Evolutionary conservation across 2,888 invertebrate genomes (phyloP).

Genomic region (Caenorhabditis wallacei): DNA sequence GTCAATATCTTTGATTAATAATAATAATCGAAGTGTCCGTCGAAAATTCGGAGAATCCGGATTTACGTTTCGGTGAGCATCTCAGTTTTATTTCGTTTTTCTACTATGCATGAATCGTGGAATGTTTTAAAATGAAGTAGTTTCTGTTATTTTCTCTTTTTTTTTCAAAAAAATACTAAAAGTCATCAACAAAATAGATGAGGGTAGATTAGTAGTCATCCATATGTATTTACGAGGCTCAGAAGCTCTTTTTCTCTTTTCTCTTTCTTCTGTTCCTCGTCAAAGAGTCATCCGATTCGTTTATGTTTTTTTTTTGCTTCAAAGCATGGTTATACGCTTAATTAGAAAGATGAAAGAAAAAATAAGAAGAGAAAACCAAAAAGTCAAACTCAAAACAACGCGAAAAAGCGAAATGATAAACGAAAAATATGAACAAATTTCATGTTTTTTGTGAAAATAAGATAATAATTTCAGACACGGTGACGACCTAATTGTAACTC

Average conservation of each 20-base stretch:
- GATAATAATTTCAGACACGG: slow-evolving; percentile 89
- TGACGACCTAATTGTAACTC: slow-evolving; percentile 99
- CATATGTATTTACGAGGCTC: slow-evolving; percentile 49
- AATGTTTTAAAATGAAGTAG: slow-evolving; percentile 11
- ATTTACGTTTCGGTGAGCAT: slow-evolving; percentile 62
- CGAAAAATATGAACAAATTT: not conserved
- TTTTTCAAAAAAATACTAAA: slow-evolving; percentile 3
- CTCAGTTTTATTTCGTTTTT: not conserved
- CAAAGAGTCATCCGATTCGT: slow-evolving; percentile 37
- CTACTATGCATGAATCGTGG: not conserved
- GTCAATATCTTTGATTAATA: slow-evolving; percentile 62
- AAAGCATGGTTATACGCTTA: slow-evolving; percentile 43
- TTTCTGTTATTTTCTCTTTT: not conserved
- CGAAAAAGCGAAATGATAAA: not conserved
- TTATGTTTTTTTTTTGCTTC: slow-evolving; percentile 49
- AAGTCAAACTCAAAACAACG: not conserved
- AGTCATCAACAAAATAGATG: slow-evolving; percentile 45
- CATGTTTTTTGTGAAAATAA: not conserved
- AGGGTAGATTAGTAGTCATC: slow-evolving; percentile 47
- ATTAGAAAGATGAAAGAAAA: slow-evolving; percentile 25
- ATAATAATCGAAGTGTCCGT: slow-evolving; percentile 62
- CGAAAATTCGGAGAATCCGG: slow-evolving; percentile 69
- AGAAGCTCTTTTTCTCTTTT: not conserved
- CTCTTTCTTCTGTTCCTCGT: not conserved
- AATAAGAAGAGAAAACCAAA: slow-evolving; percentile 13